Evolutionary conservation across 2,113 vertebrate genomes (phyloP).

Genomic region (Herpetotheres cachinnans): DNA sequence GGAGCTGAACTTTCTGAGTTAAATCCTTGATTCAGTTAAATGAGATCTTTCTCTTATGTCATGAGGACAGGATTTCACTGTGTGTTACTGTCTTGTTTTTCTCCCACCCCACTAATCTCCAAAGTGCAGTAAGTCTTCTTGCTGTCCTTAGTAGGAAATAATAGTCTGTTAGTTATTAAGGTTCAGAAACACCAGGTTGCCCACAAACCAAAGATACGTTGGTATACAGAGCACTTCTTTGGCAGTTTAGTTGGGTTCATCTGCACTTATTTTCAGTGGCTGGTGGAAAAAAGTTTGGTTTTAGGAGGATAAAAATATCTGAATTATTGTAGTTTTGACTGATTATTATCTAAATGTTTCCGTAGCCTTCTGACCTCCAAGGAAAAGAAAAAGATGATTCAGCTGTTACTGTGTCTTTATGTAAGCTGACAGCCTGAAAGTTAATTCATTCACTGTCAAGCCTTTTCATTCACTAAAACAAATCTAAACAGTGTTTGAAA

Average conservation of each 20-base stretch:
- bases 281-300: background rate
- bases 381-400: background rate
- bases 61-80: background rate
- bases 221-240: background rate
- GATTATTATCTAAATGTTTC: background rate
- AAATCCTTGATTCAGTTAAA: background rate
- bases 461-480: background rate
- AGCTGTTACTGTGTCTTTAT: background rate
- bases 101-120: background rate
- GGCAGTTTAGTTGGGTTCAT: background rate
- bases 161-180: background rate
- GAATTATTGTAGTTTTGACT: background rate
- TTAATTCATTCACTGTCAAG: background rate
- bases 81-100: background rate
- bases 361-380: background rate
- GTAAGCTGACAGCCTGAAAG: background rate
- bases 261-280: background rate
- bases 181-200: background rate
- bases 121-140: background rate
- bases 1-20: background rate
- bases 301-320: background rate
- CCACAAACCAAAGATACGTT: background rate
- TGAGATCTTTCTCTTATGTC: background rate
- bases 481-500: background rate
- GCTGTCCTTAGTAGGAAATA: background rate